Conservation (phyloP, 2,797 vertebrate genomes). For the Megaceryle alcyon region DNA sequence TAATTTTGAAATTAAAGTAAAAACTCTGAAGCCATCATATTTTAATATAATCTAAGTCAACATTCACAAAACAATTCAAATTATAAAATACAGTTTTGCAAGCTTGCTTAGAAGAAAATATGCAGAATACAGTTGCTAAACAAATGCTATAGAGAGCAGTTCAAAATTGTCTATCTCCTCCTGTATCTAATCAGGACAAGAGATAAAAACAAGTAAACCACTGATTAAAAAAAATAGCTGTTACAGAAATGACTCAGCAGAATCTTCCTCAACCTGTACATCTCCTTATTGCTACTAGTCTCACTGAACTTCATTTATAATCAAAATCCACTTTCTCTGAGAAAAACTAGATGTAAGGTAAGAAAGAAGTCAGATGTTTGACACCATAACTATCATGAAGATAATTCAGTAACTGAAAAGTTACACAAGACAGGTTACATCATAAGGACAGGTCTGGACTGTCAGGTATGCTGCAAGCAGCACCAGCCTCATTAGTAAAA, state of each 20-base stretch:
- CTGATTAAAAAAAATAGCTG: not conserved
- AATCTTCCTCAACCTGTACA: not conserved
- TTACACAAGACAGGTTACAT: not conserved
- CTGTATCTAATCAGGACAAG: not conserved
- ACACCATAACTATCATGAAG: not conserved
- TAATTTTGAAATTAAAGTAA: not conserved
- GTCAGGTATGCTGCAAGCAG: not conserved
- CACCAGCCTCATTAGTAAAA: not conserved
- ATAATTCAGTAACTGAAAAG: not conserved
- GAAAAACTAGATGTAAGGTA: not conserved
- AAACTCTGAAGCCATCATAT: not conserved
- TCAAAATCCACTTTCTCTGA: not conserved
- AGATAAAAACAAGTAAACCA: not conserved
- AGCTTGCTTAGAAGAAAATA: not conserved
- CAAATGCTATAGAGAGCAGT: not conserved
- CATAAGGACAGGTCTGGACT: not conserved
- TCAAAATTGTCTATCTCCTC: not conserved
- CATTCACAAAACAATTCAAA: not conserved
- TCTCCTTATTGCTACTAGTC: not conserved
- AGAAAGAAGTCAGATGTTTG: not conserved
- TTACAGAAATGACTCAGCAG: slow-evolving; percentile 47
- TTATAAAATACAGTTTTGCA: not conserved
- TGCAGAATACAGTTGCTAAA: not conserved
- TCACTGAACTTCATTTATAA: not conserved
- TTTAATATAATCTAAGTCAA: not conserved